Evolutionary conservation across 2,797 vertebrate species (phyloP).

Genomic region (Megalops cyprinoides): DNA sequence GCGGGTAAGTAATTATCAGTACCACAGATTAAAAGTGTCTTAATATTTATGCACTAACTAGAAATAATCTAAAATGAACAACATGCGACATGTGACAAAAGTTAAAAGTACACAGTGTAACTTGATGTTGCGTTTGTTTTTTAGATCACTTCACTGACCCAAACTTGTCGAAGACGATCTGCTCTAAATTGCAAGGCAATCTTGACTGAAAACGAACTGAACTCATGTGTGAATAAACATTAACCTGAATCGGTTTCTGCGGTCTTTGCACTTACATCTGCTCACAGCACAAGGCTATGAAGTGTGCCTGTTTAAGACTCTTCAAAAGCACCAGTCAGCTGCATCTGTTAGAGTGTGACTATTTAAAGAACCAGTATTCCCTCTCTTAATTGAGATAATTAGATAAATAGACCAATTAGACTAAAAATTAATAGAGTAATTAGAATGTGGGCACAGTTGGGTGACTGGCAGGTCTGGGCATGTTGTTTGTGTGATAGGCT

Average conservation of each 20-base stretch:
- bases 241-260: too few relatives aligned
- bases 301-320: too few relatives aligned
- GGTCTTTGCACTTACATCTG: too few relatives aligned
- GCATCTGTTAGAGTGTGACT: neutral
- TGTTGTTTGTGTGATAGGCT: slow-evolving; percentile 38
- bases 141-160: slow-evolving; percentile 73
- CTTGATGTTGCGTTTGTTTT: neutral
- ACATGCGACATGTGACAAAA: too few relatives aligned
- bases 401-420: slow-evolving; percentile 38
- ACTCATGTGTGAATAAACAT: neutral
- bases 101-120: neutral
- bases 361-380: slow-evolving; percentile 1
- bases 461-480: neutral
- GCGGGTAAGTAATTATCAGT: slow-evolving; percentile 58
- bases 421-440: slow-evolving; percentile 36
- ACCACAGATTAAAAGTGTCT: neutral
- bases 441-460: slow-evolving; percentile 35
- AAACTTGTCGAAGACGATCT: slow-evolving; percentile 49
- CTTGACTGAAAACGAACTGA: slow-evolving; percentile 36
- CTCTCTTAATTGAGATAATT: slow-evolving; percentile 38
- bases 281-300: too few relatives aligned
- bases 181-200: slow-evolving; percentile 48
- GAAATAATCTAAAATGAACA: too few relatives aligned
- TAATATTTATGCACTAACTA: neutral
- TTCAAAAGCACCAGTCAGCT: too few relatives aligned